Evolutionary conservation across 2,797 vertebrate genomes (phyloP).

Genomic region (Limnodromus scolopaceus): DNA sequence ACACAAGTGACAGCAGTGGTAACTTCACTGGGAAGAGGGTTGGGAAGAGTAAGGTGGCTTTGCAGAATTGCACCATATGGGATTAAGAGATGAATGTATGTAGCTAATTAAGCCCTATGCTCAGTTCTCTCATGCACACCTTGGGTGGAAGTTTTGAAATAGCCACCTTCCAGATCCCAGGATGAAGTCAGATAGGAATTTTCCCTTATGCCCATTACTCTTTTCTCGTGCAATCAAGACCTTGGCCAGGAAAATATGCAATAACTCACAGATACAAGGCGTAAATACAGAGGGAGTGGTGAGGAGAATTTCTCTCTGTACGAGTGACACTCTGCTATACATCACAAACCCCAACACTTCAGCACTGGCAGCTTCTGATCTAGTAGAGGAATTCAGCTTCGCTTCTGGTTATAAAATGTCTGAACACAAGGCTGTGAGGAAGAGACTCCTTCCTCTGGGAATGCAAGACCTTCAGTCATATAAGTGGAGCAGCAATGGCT

Average conservation of each 20-base stretch:
- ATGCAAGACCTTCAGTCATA: not conserved
- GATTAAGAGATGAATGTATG: not conserved
- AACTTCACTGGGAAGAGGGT: not conserved
- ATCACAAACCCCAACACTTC: not conserved
- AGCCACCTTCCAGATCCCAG: not conserved
- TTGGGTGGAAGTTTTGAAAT: not conserved
- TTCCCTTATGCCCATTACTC: not conserved
- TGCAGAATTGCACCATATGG: rapidly evolving
- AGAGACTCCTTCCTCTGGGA: not conserved
- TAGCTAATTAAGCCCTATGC: not conserved
- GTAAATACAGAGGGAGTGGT: constrained; percentile 55
- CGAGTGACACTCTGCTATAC: constrained; percentile 13
- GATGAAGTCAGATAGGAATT: not conserved
- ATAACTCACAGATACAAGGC: constrained; percentile 39
- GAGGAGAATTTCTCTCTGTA: constrained; percentile 41
- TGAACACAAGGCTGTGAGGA: not conserved
- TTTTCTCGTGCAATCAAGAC: constrained; percentile 9
- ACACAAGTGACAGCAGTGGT: not conserved
- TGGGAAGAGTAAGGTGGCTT: not conserved
- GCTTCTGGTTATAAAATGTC: not conserved
- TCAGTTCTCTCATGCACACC: not conserved
- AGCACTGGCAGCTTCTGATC: not conserved
- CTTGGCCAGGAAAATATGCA: constrained; percentile 32
- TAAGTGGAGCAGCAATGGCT: not conserved
- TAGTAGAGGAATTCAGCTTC: not conserved